Conservation (phyloP, 2,113 vertebrate genomes). For the Lepus americanus region DNA sequence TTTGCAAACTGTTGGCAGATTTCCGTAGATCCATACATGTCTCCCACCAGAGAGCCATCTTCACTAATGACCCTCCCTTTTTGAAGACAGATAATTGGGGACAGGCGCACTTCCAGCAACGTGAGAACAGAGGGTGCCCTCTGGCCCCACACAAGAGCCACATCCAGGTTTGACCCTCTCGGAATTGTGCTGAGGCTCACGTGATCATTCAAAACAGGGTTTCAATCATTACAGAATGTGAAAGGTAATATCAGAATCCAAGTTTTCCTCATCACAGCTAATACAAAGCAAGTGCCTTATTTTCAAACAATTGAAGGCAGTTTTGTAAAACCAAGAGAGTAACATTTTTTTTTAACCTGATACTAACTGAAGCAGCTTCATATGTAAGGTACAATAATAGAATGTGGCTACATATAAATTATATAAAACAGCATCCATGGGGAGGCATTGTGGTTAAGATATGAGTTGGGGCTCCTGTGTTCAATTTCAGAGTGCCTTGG, state of each 20-base stretch:
- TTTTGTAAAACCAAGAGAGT: background rate
- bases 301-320: slow-evolving; percentile 6
- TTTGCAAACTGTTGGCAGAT: background rate
- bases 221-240: background rate
- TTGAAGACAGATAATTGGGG: background rate
- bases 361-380: background rate
- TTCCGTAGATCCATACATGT: background rate
- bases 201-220: background rate
- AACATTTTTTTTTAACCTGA: background rate
- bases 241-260: background rate
- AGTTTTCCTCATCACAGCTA: background rate
- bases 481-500: background rate
- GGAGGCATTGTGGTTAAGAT: no score
- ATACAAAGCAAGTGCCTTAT: background rate
- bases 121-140: background rate
- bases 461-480: no score
- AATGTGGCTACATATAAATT: background rate
- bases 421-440: background rate
- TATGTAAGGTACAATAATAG: background rate
- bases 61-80: background rate
- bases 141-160: no score
- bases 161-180: background rate
- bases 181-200: background rate
- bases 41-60: background rate
- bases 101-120: background rate